A percentile compares a stretch with the other conserved stretches of the same genome.
phyloP scores from a whole-genome alignment of 53 echinoderm and acorn worm species.

The Pentamera pediparva region DNA sequence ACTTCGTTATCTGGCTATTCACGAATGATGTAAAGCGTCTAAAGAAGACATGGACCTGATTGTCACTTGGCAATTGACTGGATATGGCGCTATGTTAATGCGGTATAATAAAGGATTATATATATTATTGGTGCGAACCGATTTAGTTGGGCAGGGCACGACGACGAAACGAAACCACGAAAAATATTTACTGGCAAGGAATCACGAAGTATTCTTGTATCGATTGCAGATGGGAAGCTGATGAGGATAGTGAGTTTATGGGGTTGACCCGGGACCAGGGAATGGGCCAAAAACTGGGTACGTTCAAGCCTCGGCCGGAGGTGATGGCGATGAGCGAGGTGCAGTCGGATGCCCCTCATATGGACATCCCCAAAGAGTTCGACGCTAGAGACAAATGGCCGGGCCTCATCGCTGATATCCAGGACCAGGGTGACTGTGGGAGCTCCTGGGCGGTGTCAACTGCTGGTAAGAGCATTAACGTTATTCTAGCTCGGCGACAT shows the following conservation, averaged over 20 bases:
- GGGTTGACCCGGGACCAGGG: slow-evolving; percentile 57
- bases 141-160: too few relatives aligned
- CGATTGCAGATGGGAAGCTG: slow-evolving; percentile 71
- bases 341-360: slow-evolving; percentile 47
- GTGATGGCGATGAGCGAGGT: slow-evolving; percentile 88
- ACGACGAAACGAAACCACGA: too few relatives aligned
- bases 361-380: slow-evolving; percentile 66
- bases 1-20: too few relatives aligned
- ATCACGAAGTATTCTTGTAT: too few relatives aligned
- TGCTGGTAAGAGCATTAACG: slow-evolving; percentile 63
- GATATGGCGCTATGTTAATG: too few relatives aligned
- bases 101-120: too few relatives aligned
- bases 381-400: slow-evolving; percentile 87
- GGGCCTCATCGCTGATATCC: slow-evolving; percentile 51
- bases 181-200: too few relatives aligned
- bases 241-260: slow-evolving; percentile 67
- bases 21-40: too few relatives aligned
- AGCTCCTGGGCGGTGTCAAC: slow-evolving; percentile 97
- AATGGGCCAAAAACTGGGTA: slow-evolving; percentile 62
- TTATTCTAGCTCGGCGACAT: too few relatives aligned
- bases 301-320: slow-evolving; percentile 64
- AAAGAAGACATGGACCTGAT: too few relatives aligned
- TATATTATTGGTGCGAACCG: too few relatives aligned
- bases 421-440: slow-evolving; percentile 89
- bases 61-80: too few relatives aligned